Evolutionary conservation across 2,113 vertebrate genomes (phyloP), one percentile per base, ranked within the genome.

Genomic region (Sturnira hondurensis): DNA sequence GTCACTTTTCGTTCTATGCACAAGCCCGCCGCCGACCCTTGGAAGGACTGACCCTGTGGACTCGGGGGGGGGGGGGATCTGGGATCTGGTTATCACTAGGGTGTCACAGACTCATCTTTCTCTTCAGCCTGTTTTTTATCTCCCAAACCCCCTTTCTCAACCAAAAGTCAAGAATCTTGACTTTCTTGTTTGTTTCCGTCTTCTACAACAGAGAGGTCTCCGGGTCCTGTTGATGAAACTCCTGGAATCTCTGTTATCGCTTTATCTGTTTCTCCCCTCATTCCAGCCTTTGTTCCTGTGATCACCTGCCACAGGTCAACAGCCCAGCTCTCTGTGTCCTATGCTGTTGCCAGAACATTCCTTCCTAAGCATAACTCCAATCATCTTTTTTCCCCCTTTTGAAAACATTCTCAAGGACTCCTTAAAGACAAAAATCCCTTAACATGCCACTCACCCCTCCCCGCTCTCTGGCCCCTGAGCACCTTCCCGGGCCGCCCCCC

Each of bases 401-500:
- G 31, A 38, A 61, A 92, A 15, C 43, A 45, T 19, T 61, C 65
- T 15, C 5, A 45, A 54, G 65, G 22, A 38, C 50, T 20, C 76
- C 2, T 10, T 58, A 47, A 24, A 91, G 50, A 10, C 43, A 20
- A 76, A 76, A 81, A 63, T 56, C 58, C 36, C 36, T 15, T 24
- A 74, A 45, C 12, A 22, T 20, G 47, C 26, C n/a, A 13, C 67
- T 45, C 19, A 1, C 54, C 33, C 43, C n/a, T 52, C 54, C 78
- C 41, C 6, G 4, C 10, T 4, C 2, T 3, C 76, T 50, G 36
- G 12, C 22, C 26, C n/a, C 43, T 8, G n/a, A 11, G 22, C 13
- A 2, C 7, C 52, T 43, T 31, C 31, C 36, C 43, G 1, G 43
- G 0, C 1, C 22, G n/a, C 19, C 10, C 43, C n/a, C 36, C 47